Evolutionary conservation across 1,140 invertebrate species (phyloP), one percentile per base, ranked within the genome.

Genomic region (Kradibia gibbosae): DNA sequence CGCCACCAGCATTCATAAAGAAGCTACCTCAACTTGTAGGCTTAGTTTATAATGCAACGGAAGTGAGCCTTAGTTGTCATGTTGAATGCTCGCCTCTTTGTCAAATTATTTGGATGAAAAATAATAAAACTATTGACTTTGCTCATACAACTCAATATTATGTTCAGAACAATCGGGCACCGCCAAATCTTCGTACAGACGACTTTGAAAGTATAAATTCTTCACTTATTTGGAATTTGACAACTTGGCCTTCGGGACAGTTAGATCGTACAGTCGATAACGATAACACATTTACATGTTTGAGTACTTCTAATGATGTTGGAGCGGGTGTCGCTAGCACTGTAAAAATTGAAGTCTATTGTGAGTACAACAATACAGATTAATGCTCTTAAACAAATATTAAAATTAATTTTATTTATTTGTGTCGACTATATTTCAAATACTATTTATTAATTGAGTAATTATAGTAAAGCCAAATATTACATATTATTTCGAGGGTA

Each of bases 41-140:
- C n/a, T 95, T 93, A 34, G 92, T 95, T 15, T 95, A 94, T 88
- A 95, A 94, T 86, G 93, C 93, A 17, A 92, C 93, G 86, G 94
- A 95, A 86, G 95, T 97, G 60, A 96, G 93, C 74, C 92, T 98
- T 15, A 95, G 95, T 10, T 98, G 97, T 88, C 94, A 96, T 84
- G 95, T 98, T 31, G 97, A 98, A 87, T 98, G 97, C 88, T 96
- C 94, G 10, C 97, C 97, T 0, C 91, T 95, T 17, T 98, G 97
- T 88, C 93, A 94, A 48, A 94, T 98, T 62, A 92, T 94, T 20
- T 98, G 97, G 97, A 92, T 94, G 70, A 97, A 96, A 88, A 94
- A 97, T 86, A 94, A 94, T 10, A 88, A 91, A 3, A 90, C 92
- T 0, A 94, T 96, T 78, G 92, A 95, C 83, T 93, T 93, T 48